Percentiles rank a stretch among this genome's conserved stretches.
Evolutionary conservation across 2,888 invertebrate genomes (phyloP).

Genomic region (Apamea crenata): DNA sequence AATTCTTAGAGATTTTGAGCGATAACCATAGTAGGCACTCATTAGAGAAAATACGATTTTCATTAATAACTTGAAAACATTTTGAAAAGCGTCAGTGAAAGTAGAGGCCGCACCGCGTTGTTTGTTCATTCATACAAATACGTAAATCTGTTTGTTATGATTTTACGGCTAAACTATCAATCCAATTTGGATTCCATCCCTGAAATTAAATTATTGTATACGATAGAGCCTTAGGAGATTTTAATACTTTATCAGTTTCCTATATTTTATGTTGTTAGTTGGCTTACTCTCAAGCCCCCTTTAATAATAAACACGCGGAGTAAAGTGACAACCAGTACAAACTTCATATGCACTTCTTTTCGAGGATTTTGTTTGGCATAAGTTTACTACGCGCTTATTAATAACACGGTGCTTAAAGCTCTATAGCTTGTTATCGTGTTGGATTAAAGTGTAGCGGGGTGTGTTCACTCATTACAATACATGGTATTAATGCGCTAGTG

Average conservation of each 20-base stretch:
- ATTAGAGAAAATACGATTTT: constrained; percentile 37
- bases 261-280: background rate
- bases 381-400: background rate
- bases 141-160: constrained; percentile 13
- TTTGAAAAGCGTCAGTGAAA: constrained; percentile 11
- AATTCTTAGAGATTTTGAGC: constrained; percentile 43
- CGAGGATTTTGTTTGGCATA: background rate
- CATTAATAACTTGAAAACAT: constrained; percentile 37
- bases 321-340: background rate
- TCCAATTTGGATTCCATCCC: constrained; percentile 3
- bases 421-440: constrained; percentile 17
- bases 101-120: background rate
- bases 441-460: constrained; percentile 27
- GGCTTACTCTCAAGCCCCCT: background rate
- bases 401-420: background rate
- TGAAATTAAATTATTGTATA: background rate
- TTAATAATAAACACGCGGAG: background rate
- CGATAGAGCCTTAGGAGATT: background rate
- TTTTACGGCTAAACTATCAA: constrained; percentile 11
- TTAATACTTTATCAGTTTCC: background rate
- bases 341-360: background rate
- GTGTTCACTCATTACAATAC: constrained; percentile 47
- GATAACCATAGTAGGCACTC: constrained; percentile 22
- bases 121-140: constrained; percentile 12
- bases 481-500: constrained; percentile 42